Evolutionary conservation across 2,888 invertebrate genomes (phyloP).

Genomic region (Busseola fusca): DNA sequence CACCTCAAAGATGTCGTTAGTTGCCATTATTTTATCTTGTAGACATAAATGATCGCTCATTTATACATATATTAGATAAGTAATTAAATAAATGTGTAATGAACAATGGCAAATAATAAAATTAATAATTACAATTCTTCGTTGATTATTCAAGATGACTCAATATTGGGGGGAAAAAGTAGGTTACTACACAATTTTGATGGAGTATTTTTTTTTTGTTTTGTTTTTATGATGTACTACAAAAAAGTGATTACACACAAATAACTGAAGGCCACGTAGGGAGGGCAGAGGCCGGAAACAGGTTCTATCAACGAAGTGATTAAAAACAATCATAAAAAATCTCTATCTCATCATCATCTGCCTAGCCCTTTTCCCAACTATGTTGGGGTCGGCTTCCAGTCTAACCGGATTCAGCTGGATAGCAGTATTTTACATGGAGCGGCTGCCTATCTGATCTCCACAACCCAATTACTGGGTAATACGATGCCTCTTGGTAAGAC

Average conservation of each 20-base stretch:
- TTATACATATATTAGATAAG: neutral
- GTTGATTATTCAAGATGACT: constrained; percentile 1
- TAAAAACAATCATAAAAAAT: neutral
- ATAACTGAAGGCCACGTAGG: neutral
- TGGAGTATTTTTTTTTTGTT: neutral
- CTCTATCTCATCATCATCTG: too few relatives aligned
- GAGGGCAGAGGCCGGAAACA: neutral
- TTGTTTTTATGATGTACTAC: too few relatives aligned
- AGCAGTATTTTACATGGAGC: too few relatives aligned
- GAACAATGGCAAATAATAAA: constrained; percentile 1
- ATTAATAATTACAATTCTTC: constrained; percentile 1
- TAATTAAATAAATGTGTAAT: constrained; percentile 8
- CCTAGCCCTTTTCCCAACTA: too few relatives aligned
- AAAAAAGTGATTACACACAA: neutral
- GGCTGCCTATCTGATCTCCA: too few relatives aligned
- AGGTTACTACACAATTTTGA: neutral
- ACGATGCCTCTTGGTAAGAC: too few relatives aligned
- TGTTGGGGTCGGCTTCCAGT: too few relatives aligned
- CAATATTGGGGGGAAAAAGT: constrained; percentile 1
- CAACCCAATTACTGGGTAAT: too few relatives aligned
- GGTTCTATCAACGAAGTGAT: neutral
- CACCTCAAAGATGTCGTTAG: constrained; percentile 7
- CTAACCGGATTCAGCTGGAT: too few relatives aligned
- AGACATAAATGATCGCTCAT: constrained; percentile 3
- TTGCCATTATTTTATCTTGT: constrained; percentile 6